Evolutionary conservation across 2,888 invertebrate genomes (phyloP).

Genomic region (Dasysyrphus tricinctus): DNA sequence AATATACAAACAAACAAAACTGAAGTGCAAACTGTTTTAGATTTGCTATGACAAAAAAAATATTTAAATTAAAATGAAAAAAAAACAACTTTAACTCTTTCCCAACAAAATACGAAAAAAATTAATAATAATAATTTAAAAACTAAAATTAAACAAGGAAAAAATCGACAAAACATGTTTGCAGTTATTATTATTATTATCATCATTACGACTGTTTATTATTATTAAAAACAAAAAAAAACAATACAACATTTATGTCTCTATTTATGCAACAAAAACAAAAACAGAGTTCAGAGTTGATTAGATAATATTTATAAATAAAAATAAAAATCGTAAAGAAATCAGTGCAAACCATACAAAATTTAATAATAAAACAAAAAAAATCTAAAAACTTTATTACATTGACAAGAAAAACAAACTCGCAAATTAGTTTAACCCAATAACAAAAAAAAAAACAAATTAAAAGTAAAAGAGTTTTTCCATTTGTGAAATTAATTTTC

Average conservation of each 20-base stretch:
- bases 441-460: neutral
- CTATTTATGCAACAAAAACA: constrained; percentile 68
- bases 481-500: constrained; percentile 67
- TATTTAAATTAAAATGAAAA: constrained; percentile 22
- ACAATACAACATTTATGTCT: constrained; percentile 70
- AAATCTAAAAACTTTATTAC: constrained; percentile 46
- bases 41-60: constrained; percentile 60
- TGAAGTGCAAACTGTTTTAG: constrained; percentile 70
- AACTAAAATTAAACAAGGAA: constrained; percentile 73
- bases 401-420: constrained; percentile 46
- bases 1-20: constrained; percentile 58
- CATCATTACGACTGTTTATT: constrained; percentile 75
- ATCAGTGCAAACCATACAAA: constrained; percentile 48
- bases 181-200: constrained; percentile 74
- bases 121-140: constrained; percentile 44
- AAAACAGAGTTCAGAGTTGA: constrained; percentile 73
- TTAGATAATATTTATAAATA: constrained; percentile 73
- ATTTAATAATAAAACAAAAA: constrained; percentile 59
- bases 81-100: constrained; percentile 57
- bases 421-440: constrained; percentile 62
- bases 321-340: constrained; percentile 42
- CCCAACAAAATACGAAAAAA: constrained; percentile 71
- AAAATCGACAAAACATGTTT: constrained; percentile 69
- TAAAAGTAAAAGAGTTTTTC: constrained; percentile 32
- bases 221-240: constrained; percentile 46